These are phyloP conservation scores for Lumbricus terrestris DNA, from an alignment of 2,888 invertebrate genomes.

Conservation along the genomic window DNA sequence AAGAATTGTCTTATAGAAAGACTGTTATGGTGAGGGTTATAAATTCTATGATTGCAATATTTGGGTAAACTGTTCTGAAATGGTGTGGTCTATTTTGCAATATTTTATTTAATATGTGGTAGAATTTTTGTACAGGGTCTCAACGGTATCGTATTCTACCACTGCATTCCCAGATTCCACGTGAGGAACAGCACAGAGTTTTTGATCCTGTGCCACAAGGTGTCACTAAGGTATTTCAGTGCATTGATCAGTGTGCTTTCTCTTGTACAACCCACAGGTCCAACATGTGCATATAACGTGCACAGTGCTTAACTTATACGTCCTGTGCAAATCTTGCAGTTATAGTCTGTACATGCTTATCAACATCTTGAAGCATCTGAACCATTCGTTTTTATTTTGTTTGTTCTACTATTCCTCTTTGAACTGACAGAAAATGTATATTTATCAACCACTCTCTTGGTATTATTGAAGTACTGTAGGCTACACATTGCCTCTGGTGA, in stretches of 20 bases:
- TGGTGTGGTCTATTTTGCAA: neutral
- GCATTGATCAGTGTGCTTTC: neutral
- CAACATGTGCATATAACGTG: no score
- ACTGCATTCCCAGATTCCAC: constrained; percentile 93
- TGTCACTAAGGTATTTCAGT: constrained; percentile 76
- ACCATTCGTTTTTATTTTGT: no score
- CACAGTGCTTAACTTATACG: no score
- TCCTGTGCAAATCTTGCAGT: no score
- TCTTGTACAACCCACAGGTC: no score
- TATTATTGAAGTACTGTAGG: no score
- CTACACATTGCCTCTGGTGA: no score
- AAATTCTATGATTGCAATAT: neutral
- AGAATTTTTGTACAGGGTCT: constrained; percentile 12
- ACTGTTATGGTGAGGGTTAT: neutral
- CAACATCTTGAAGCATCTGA: no score
- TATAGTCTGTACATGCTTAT: no score
- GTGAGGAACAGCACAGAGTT: constrained; percentile 88
- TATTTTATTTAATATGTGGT: neutral
- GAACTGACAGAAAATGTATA: no score
- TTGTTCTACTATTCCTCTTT: no score
- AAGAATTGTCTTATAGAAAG: neutral
- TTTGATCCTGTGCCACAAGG: constrained; percentile 82
- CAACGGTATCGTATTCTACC: constrained; percentile 77
- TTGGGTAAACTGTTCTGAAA: neutral
- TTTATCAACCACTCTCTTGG: no score